Base-by-base conservation (phyloP, 2,797 vertebrate species). In the Lemur catta region DNA sequence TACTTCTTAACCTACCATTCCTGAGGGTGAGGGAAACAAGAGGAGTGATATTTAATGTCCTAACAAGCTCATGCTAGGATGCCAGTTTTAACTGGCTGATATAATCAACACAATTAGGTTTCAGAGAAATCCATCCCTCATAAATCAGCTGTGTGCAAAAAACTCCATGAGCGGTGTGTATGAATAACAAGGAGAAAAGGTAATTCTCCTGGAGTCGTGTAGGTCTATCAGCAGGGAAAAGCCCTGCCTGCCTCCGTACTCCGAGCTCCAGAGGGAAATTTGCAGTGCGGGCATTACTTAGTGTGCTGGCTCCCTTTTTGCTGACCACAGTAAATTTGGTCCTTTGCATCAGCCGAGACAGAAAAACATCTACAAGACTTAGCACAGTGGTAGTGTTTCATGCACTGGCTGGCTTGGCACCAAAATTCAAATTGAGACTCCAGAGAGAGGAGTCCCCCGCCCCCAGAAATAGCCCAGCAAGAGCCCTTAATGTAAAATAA, bases 171-270 rank as follows among this genome's bases (percentile, higher is more conserved):
- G 74, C 7, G 35, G 30, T 26, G 20, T 52, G 7, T 79, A 0
- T 4, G 14, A 22, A 20, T 22, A 63, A 17, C 7, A 80, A 46
- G 46, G 33, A 91, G 13, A 46, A 67, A 55, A 84, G 74, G 0
- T 35, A 50, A 4, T 69, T 80, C 82, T 89, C n/a, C 65, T 30
- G 33, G 69, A 67, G 88, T 50, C 4, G 8, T 26, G 41, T 22
- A 15, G 17, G 57, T 46, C 52, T 41, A 2, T 81, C 41, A 79
- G 20, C 17, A 2, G 20, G 75, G 65, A 28, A 38, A 41, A 84
- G 41, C 0, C 57, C 38, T 50, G 24, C 26, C 20, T 15, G 33
- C 41, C 41, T 46, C 67, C 0, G 0, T 46, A 1, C 41, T 80
- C 11, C 5, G 0, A 52, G 6, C 26, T 89, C 11, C 3, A 6